phyloP scores from a whole-genome alignment of 2,888 invertebrate genomes.

The Notodromas monacha region DNA sequence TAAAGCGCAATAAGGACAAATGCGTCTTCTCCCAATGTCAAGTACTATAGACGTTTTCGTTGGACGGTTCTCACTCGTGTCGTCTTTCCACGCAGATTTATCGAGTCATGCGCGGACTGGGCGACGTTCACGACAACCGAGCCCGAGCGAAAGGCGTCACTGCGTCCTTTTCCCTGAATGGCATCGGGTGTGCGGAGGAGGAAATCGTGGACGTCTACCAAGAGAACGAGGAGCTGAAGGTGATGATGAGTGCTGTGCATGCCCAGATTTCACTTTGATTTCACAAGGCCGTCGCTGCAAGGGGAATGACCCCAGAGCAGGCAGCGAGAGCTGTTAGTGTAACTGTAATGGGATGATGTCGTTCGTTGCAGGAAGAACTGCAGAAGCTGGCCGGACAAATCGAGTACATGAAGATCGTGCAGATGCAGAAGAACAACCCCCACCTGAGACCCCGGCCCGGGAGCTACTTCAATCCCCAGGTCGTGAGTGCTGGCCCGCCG shows the following conservation, averaged over 20 bases:
- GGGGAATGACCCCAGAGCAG: too few species aligned
- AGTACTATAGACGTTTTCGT: too few species aligned
- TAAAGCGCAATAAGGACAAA: too few species aligned
- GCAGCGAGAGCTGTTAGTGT: too few species aligned
- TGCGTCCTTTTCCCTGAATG: slow-evolving; percentile 51
- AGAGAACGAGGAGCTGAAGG: slow-evolving; percentile 66
- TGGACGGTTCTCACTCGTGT: too few species aligned
- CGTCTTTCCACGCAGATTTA: slow-evolving; percentile 24
- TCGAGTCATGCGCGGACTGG: slow-evolving; percentile 46
- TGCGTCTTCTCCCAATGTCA: too few species aligned
- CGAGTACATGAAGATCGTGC: slow-evolving; percentile 71
- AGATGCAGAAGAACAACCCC: slow-evolving; percentile 69
- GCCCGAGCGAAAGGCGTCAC: slow-evolving; percentile 48
- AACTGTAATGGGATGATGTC: too few species aligned
- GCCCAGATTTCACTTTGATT: too few species aligned
- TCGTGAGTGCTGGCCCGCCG: too few species aligned
- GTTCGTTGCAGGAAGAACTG: slow-evolving; percentile 36
- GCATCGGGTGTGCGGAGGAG: slow-evolving; percentile 47
- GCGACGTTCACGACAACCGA: slow-evolving; percentile 60
- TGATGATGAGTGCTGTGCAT: slow-evolving; percentile 17
- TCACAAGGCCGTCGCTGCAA: too few species aligned
- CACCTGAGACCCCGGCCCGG: slow-evolving; percentile 51
- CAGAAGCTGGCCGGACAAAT: slow-evolving; percentile 66
- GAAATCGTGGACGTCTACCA: slow-evolving; percentile 55
- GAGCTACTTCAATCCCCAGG: slow-evolving; percentile 42